Evolutionary conservation across 2,797 vertebrate genomes (phyloP), one percentile per base, ranked within the genome.

Genomic region (Mycteria americana): DNA sequence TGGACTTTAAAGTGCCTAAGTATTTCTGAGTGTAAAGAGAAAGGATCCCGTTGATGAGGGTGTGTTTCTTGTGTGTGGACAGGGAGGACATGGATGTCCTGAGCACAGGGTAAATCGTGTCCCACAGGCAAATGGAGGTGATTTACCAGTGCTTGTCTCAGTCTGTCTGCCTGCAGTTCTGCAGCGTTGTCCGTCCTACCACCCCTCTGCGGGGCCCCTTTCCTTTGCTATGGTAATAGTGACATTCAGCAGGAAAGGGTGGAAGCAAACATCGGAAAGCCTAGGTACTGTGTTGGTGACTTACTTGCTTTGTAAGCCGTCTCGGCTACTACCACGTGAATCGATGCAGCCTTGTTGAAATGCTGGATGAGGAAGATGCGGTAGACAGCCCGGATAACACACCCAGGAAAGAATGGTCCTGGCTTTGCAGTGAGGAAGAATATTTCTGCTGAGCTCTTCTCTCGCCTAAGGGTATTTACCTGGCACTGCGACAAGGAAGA

Each of bases 221-320:
- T 79, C 87, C 93, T 97, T 93, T 93, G 39, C 96, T 88, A 75
- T 80, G 78, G 95, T 74, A 76, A 92, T 67, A 87, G 95, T 95
- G 97, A 97, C 97, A 97, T 97, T 97, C 97, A 85, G 96, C 90
- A 41, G 95, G 92, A 85, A 96, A 92, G 92, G 89, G 96, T 72
- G 90, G 89, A 91, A 95, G 92, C 96, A 50, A 92, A 91, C 93
- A 76, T 65, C 73, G 24, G 86, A 92, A 74, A 95, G 78, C 92
- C 87, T 53, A 68, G 87, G 73, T 64, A 95, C 88, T 41, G 67
- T 65, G 84, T 93, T 79, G 79, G 75, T 91, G 93, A 94, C 95
- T 51, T 30, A 28, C 59, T 48, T 28, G 28, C 27, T 54, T 80
- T 43, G 11, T 46, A 67, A 54, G 17, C 27, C 9, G 31, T 19